Conservation (phyloP, 2,113 vertebrate genomes). For the Pteronura brasiliensis region DNA sequence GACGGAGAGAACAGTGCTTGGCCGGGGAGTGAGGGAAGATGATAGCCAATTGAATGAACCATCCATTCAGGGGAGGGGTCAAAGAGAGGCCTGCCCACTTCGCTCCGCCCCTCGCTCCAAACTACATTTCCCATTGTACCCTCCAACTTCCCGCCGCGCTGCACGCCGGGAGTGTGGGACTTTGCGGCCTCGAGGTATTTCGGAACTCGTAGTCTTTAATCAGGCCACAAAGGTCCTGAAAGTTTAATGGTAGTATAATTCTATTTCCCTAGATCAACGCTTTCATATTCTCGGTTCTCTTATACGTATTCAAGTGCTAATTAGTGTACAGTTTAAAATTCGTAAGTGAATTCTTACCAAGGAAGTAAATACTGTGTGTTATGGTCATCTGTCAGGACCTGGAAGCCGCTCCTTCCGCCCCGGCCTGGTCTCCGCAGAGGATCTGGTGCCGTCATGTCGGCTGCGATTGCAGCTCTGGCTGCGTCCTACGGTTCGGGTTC, state of each 20-base stretch:
- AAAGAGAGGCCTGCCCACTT: neutral
- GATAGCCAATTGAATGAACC: slow-evolving; percentile 75
- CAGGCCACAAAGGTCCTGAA: slow-evolving; percentile 46
- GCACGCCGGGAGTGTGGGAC: slow-evolving; percentile 38
- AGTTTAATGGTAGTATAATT: neutral
- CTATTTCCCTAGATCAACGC: neutral
- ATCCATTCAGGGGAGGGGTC: slow-evolving; percentile 60
- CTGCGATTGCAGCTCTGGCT: slow-evolving; percentile 87
- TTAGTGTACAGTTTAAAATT: neutral
- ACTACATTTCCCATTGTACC: slow-evolving; percentile 71
- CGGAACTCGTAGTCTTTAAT: slow-evolving; percentile 34
- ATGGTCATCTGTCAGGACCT: slow-evolving; percentile 62
- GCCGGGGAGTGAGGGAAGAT: slow-evolving; percentile 61
- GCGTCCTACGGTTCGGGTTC: slow-evolving; percentile 93
- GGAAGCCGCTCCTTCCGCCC: slow-evolving; percentile 59
- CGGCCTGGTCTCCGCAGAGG: slow-evolving; percentile 40
- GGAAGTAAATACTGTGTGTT: neutral
- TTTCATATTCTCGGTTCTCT: rapidly evolving
- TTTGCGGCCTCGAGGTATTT: neutral
- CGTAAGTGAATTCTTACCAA: neutral
- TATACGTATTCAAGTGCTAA: neutral
- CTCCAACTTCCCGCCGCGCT: neutral
- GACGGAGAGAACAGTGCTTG: slow-evolving; percentile 53
- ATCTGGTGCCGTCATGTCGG: slow-evolving; percentile 88
- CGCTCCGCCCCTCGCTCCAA: neutral